Evolutionary conservation across 2,113 vertebrate species (phyloP), one percentile per base, ranked within the genome.

Genomic region (Tachysurus vachellii): DNA sequence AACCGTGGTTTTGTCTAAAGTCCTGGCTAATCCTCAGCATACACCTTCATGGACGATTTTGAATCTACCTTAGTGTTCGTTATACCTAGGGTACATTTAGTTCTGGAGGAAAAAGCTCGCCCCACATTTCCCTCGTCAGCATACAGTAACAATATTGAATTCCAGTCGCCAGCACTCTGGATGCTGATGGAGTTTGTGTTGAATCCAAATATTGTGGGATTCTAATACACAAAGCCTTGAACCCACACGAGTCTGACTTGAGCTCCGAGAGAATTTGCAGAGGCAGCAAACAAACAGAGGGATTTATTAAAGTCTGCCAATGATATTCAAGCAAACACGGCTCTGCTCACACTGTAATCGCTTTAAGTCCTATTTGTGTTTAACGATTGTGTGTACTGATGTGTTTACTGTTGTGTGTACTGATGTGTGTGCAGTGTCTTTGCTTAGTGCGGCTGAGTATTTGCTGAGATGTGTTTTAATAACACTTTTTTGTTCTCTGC

Each of bases 401-500:
- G 56, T 59, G 80, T 62, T 31, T 62, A 13, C 77, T 28, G 77
- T 4, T 61, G 79, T 50, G 44, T 50, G 54, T 61, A 0, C 17
- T n/a, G 23, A 10, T 64, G 57, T n/a, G 59, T 56, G 76, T 2
- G 26, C n/a, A 16, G 70, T 88, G 7, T 59, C 82, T 70, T 66
- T 62, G 19, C 28, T 44, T 81, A 36, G 26, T 28, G 31, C 31
- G 82, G 77, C 59, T 83, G 31, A 17, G 28, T 80, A 5, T 71
- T 79, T 57, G 19, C 53, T 70, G 16, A 28, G 17, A 19, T 16
- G 16, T 59, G 62, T 68, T 82, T 84, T 44, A 62, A 50, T 85
- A 10, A 85, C 26, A 12, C 64, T 12, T 0, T 88, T 56, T 93
- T 82, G 36, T 31, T 36, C 44, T 73, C 94, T 92, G 14, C 92